Base-by-base conservation (phyloP, 2,113 vertebrate species). In the Platycercus adscitus region DNA sequence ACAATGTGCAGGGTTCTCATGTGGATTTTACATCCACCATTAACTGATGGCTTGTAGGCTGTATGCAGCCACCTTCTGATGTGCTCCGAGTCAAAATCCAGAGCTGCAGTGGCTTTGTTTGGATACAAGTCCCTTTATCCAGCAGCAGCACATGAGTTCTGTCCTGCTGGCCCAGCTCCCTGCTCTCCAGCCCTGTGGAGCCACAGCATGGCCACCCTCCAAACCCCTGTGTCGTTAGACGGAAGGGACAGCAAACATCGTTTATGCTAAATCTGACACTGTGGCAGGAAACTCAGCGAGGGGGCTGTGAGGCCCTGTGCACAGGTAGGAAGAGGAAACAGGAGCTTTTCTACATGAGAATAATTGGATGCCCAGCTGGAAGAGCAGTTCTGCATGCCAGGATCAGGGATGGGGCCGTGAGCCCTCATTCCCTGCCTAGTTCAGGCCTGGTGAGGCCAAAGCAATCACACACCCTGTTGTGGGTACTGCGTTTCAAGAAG, bases 61-160 rank as follows among this genome's bases (percentile, higher is more conserved):
- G 2, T 7, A 53, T 4, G 18, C 35, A 92, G 19, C 31, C 43
- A n/a, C 69, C 63, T 84, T 25, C 55, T 39, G 18, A 71, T 0
- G 3, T 0, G 0, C 55, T 75, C 46, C 0, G 1, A 28, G 37
- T 28, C 33, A 43, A 60, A 73, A 25, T 52, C 16, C 3, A 3
- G 39, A 79, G 58, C 21, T 77, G 83, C 3, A 1, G 1, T 2
- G 31, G 21, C 43, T 66, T 61, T 39, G 9, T 46, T 37, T 25
- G 79, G 66, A 71, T n/a, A 63, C 21, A 47, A 41, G 3, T 68
- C 31, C 13, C 41, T n/a, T 46, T 18, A 8, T 5, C 12, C 1
- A 3, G 58, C 7, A 29, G 31, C 64, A 46, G 33, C 41, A 41
- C 0, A 1, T 18, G 4, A 4, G 44, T 6, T 69, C 17, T n/a